A percentile compares a stretch with the other conserved stretches of the same genome.
phyloP scores from a whole-genome alignment of 1,140 invertebrate genomes.

The Aplysia californica region DNA sequence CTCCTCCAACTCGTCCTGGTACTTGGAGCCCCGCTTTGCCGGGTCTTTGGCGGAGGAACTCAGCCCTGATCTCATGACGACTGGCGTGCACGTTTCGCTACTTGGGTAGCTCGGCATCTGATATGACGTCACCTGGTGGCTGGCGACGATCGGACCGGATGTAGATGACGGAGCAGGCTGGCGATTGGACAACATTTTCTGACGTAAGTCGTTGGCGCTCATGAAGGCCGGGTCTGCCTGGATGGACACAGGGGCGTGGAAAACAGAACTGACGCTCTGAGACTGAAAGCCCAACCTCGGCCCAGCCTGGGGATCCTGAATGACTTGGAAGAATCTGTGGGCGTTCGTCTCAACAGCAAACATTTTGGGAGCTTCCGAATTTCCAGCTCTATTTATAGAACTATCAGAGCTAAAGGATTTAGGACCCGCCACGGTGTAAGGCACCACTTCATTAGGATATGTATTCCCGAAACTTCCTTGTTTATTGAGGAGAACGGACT shows the following conservation, averaged over 20 bases:
- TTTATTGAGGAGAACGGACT: constrained; percentile 30
- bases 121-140: no score
- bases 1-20: constrained; percentile 57
- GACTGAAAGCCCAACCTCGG: constrained; percentile 9
- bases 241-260: not conserved
- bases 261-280: constrained; percentile 12
- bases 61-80: constrained; percentile 1
- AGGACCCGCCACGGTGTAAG: no score
- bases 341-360: constrained; percentile 50
- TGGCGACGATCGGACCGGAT: not conserved
- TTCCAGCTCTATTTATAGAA: constrained; percentile 21
- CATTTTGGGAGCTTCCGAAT: constrained; percentile 46
- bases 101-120: no score
- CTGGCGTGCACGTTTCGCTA: no score
- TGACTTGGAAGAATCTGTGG: constrained; percentile 50
- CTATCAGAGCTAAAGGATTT: constrained; percentile 40
- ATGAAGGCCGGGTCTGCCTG: constrained; percentile 10
- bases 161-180: constrained; percentile 24
- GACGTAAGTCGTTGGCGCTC: constrained; percentile 29
- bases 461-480: no score
- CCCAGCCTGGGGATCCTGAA: constrained; percentile 39
- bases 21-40: constrained; percentile 41
- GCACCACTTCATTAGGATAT: no score
- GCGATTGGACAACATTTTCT: constrained; percentile 38
- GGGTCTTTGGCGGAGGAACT: not conserved